These are phyloP conservation scores for Tinea pellionella DNA, from an alignment of 2,888 invertebrate genomes.

Conservation along the genomic window DNA sequence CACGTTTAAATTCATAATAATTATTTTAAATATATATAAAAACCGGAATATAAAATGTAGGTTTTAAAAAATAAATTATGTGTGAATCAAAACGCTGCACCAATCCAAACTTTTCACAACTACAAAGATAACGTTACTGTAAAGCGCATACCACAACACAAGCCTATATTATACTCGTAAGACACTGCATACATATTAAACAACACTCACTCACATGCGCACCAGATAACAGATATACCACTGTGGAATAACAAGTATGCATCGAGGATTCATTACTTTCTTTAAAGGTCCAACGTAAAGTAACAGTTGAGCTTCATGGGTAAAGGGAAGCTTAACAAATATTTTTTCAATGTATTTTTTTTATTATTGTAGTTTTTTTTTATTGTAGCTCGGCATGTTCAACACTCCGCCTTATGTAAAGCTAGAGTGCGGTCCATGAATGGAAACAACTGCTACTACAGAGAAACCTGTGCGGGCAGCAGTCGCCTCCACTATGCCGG, in stretches of 20 bases:
- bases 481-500: too few species aligned
- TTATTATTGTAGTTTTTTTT: too few species aligned
- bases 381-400: too few species aligned
- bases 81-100: background rate
- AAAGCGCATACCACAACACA: slow-evolving; percentile 2
- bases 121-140: slow-evolving; percentile 7
- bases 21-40: too few species aligned
- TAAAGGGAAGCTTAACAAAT: too few species aligned
- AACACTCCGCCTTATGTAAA: too few species aligned
- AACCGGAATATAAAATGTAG: too few species aligned
- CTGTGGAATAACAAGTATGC: slow-evolving; percentile 1
- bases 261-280: background rate
- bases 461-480: too few species aligned
- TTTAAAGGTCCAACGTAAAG: background rate
- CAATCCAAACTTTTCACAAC: background rate
- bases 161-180: background rate
- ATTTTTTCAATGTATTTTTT: too few species aligned
- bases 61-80: background rate
- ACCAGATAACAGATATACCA: background rate
- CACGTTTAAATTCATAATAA: too few species aligned
- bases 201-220: background rate
- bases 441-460: too few species aligned
- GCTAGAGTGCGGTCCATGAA: too few species aligned
- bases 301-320: background rate
- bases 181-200: slow-evolving; percentile 6